phyloP scores from a whole-genome alignment of 2,888 invertebrate genomes.

The Cephus sareptanus region DNA sequence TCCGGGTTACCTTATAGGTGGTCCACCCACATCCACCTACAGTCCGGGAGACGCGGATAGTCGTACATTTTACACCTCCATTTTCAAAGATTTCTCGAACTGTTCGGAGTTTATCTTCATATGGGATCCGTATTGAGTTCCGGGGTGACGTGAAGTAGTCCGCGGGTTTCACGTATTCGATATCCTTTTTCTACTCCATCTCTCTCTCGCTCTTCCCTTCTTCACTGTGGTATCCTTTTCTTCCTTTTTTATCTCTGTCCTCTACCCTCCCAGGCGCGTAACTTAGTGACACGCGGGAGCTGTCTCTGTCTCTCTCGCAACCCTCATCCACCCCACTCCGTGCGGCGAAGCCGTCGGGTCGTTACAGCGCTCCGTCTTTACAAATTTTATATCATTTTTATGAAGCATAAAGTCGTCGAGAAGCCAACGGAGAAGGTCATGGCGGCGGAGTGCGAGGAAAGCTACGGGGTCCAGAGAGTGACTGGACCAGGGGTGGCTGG shows the following conservation, averaged over 20 bases:
- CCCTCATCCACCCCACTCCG: conserved; percentile 38
- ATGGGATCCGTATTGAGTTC: conserved; percentile 44
- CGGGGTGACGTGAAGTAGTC: conserved; percentile 16
- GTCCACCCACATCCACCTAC: too few species aligned
- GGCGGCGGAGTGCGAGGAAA: conserved; percentile 10
- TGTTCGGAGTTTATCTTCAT: conserved; percentile 44
- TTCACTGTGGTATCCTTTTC: conserved; percentile 10
- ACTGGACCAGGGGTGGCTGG: conserved; percentile 1
- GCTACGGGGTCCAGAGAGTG: conserved; percentile 1
- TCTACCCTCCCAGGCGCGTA: not conserved
- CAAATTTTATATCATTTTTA: conserved; percentile 67
- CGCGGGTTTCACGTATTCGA: conserved; percentile 34
- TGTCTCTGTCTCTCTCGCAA: not conserved
- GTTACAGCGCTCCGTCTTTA: conserved; percentile 62
- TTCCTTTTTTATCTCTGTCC: conserved; percentile 23
- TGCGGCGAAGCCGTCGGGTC: conserved; percentile 55
- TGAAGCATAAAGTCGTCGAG: conserved; percentile 64
- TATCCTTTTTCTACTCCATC: conserved; percentile 29
- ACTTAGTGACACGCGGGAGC: not conserved
- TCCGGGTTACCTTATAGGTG: not conserved
- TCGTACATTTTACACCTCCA: conserved; percentile 27
- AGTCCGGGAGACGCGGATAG: not conserved
- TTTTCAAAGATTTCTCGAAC: conserved; percentile 38
- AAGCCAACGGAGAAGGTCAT: conserved; percentile 46
- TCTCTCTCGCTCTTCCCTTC: not conserved